Evolutionary conservation across 2,113 vertebrate genomes (phyloP).

Genomic region (Dicrurus megarhynchus): DNA sequence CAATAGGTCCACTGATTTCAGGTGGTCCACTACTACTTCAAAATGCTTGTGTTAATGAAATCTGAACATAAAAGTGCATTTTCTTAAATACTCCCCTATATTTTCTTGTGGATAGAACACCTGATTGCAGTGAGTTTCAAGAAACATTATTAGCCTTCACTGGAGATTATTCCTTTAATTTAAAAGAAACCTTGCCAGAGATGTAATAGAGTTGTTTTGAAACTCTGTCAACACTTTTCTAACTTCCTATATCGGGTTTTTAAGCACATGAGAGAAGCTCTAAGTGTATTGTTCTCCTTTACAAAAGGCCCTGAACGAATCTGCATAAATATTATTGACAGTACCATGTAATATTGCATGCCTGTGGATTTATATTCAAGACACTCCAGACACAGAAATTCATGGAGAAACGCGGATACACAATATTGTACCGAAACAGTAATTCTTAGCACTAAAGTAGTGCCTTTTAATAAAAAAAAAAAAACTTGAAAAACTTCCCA

Average conservation of each 20-base stretch:
- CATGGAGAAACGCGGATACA: rapidly evolving
- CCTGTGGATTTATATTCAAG: neutral
- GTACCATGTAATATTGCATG: neutral
- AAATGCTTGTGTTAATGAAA: neutral
- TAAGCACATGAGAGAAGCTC: neutral
- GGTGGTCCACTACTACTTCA: neutral
- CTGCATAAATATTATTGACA: neutral
- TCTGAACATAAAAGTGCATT: neutral
- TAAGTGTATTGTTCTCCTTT: neutral
- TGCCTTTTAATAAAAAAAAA: neutral
- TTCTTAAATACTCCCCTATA: neutral
- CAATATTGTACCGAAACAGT: neutral
- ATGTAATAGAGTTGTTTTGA: neutral
- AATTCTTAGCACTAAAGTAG: neutral
- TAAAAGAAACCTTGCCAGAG: neutral
- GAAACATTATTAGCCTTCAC: neutral
- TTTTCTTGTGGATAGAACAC: neutral
- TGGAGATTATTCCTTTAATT: neutral
- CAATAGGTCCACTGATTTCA: neutral
- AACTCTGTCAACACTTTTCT: neutral
- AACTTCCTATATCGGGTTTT: neutral
- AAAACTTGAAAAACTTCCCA: neutral
- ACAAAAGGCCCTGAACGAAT: neutral
- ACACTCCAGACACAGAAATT: neutral
- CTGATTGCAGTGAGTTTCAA: neutral